These are phyloP conservation scores for Egretta garzetta DNA, from an alignment of 2,113 vertebrate species.

Conservation along the genomic window DNA sequence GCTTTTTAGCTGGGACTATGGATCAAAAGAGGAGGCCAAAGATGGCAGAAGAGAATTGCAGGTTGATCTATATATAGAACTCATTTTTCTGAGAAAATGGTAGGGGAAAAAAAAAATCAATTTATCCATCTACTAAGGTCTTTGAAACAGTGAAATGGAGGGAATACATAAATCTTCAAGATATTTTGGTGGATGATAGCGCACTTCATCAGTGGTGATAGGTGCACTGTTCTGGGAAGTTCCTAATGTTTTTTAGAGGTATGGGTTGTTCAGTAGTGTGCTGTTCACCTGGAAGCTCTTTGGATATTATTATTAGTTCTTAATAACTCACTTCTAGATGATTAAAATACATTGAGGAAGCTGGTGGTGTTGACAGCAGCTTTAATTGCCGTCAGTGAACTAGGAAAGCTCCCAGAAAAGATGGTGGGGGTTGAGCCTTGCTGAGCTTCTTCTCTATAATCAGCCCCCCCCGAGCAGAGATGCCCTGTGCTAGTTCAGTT, in stretches of 20 bases:
- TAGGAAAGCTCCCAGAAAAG: not conserved
- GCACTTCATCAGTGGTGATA: not conserved
- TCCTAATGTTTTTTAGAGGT: not conserved
- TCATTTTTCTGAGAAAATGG: not conserved
- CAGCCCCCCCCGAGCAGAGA: rapidly evolving
- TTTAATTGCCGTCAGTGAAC: not conserved
- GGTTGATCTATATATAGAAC: not conserved
- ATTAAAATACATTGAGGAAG: not conserved
- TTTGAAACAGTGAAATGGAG: not conserved
- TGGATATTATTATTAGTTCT: not conserved
- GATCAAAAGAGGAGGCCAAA: not conserved
- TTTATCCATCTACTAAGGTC: not conserved
- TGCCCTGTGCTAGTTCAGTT: not conserved
- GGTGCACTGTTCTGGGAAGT: not conserved
- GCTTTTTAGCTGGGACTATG: not conserved
- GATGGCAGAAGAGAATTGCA: not conserved
- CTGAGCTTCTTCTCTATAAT: rapidly evolving
- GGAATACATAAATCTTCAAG: not conserved
- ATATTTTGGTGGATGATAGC: not conserved
- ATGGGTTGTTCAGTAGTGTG: not conserved
- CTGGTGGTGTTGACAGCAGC: not conserved
- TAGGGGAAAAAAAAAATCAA: not conserved
- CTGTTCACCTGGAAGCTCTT: not conserved
- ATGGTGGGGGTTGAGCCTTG: not conserved
- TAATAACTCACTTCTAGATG: not conserved